phyloP scores from a whole-genome alignment of 2,888 invertebrate species.

The Odontocolon sp. region DNA sequence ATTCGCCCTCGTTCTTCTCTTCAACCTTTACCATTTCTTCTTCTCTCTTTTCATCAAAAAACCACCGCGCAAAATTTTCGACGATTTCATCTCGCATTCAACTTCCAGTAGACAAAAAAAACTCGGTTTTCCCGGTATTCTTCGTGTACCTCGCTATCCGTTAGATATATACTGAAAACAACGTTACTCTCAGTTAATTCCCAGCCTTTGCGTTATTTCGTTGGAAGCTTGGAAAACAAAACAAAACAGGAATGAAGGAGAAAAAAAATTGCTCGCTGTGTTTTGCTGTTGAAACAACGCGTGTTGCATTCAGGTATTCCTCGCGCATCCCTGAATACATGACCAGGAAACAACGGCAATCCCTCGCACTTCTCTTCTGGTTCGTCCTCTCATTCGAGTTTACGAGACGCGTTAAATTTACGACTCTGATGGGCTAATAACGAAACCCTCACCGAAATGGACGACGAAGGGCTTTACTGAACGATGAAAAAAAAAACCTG shows the following conservation, averaged over 20 bases:
- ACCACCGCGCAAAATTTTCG: background rate
- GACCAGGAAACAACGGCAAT: background rate
- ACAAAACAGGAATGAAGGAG: background rate
- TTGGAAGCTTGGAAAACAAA: background rate
- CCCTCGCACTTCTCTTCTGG: background rate
- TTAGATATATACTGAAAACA: background rate
- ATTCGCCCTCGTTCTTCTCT: slow-evolving; percentile 50
- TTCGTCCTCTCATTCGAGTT: slow-evolving; percentile 22
- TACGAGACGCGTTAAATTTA: slow-evolving; percentile 37
- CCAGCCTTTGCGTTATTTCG: background rate
- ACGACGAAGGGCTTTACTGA: background rate
- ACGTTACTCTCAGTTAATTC: background rate
- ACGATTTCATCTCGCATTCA: slow-evolving; percentile 1
- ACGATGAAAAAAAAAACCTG: too few relatives aligned
- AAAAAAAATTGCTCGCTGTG: background rate
- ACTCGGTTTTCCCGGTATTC: background rate
- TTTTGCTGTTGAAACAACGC: slow-evolving; percentile 1
- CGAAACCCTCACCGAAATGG: slow-evolving; percentile 1
- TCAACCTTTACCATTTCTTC: background rate
- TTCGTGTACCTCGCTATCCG: background rate
- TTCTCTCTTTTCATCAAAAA: background rate
- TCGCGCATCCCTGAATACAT: slow-evolving; percentile 2
- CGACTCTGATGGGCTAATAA: slow-evolving; percentile 23
- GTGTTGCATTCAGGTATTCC: background rate
- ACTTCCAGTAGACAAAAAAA: background rate